phyloP scores from a whole-genome alignment of 2,888 invertebrate species.

The Rotaria socialis region DNA sequence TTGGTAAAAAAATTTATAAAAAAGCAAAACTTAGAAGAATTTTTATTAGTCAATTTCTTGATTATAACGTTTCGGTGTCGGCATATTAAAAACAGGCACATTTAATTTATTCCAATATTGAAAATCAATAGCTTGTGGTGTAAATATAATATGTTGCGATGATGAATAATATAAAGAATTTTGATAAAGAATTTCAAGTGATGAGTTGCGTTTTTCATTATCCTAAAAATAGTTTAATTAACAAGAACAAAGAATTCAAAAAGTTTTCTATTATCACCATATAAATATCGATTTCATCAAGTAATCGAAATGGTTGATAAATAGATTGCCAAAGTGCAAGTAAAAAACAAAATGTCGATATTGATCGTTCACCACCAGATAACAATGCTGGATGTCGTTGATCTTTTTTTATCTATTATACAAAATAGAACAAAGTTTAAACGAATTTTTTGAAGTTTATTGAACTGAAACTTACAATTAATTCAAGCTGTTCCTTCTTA shows the following conservation, averaged over 20 bases:
- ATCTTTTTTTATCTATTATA: neutral
- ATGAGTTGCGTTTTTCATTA: neutral
- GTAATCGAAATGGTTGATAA: slow-evolving; percentile 81
- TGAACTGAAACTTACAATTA: neutral
- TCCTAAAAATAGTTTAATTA: neutral
- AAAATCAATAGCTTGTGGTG: neutral
- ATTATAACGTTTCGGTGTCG: neutral
- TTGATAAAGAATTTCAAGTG: neutral
- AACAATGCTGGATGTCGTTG: slow-evolving; percentile 63
- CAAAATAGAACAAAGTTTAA: neutral
- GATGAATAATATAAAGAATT: slow-evolving; percentile 12
- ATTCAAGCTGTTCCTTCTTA: slow-evolving; percentile 39
- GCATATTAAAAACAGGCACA: neutral
- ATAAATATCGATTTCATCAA: slow-evolving; percentile 94
- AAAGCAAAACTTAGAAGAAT: too few relatives aligned
- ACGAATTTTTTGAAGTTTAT: too few relatives aligned
- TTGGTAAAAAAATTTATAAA: too few relatives aligned
- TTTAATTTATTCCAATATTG: neutral
- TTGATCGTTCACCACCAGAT: slow-evolving; percentile 91
- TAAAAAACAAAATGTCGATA: slow-evolving; percentile 86
- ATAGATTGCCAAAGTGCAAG: slow-evolving; percentile 87
- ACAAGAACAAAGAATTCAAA: too few relatives aligned
- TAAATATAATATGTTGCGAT: slow-evolving; percentile 16
- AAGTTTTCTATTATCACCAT: slow-evolving; percentile 65
- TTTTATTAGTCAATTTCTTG: too few relatives aligned